Conservation (phyloP, 2,888 invertebrate species). For the Ophonus ardosiacus region DNA sequence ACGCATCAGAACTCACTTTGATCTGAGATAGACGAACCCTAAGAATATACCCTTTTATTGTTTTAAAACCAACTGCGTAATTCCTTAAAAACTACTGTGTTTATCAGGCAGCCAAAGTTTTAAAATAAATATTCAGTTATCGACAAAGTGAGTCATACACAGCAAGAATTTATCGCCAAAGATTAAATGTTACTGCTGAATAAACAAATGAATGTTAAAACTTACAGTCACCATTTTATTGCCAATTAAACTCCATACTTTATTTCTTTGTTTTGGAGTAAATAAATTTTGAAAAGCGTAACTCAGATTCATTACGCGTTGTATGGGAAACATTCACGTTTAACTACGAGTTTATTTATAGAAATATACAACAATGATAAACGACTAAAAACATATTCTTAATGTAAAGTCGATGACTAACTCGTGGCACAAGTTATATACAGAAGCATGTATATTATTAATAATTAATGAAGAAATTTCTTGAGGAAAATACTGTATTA, state of each 20-base stretch:
- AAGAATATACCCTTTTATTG: not conserved
- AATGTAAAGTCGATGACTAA: too few relatives aligned
- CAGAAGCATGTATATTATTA: too few relatives aligned
- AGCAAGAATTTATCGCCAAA: conserved; percentile 16
- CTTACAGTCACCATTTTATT: conserved; percentile 36
- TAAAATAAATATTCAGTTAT: conserved; percentile 38
- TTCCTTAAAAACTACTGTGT: not conserved
- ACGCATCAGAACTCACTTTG: conserved; percentile 19
- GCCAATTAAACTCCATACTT: conserved; percentile 32
- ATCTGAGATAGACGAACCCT: not conserved
- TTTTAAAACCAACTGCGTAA: conserved; percentile 15
- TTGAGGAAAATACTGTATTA: too few relatives aligned
- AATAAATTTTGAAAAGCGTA: not conserved
- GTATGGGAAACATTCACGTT: too few relatives aligned
- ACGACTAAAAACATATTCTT: too few relatives aligned
- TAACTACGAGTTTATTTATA: too few relatives aligned
- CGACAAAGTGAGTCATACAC: conserved; percentile 21
- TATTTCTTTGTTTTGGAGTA: conserved; percentile 35
- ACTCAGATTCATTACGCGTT: not conserved
- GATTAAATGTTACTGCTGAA: conserved; percentile 34
- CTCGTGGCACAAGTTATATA: too few relatives aligned
- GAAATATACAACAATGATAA: too few relatives aligned
- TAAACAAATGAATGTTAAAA: conserved; percentile 44
- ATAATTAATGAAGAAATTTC: too few relatives aligned
- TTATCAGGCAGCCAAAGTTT: not conserved